phyloP scores from a whole-genome alignment of 2,888 invertebrate species.

The Meganola albula region DNA sequence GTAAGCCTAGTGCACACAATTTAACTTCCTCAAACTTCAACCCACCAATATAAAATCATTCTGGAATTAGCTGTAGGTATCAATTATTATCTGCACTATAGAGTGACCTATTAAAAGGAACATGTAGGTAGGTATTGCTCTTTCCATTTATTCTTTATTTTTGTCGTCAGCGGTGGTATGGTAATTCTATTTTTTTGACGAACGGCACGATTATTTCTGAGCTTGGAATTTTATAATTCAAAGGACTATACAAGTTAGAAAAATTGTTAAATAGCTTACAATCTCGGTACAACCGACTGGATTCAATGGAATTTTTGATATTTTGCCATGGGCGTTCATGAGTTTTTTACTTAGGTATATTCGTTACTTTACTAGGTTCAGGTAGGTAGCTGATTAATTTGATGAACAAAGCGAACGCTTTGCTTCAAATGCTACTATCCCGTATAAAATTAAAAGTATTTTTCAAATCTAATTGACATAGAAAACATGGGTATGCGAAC shows the following conservation, averaged over 20 bases:
- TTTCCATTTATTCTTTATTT: slow-evolving; percentile 62
- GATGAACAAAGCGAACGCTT: too few relatives aligned
- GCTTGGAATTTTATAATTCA: slow-evolving; percentile 69
- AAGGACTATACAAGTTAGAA: slow-evolving; percentile 60
- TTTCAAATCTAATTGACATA: too few relatives aligned
- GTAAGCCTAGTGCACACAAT: too few relatives aligned
- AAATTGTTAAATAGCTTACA: slow-evolving; percentile 63
- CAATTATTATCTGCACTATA: slow-evolving; percentile 41
- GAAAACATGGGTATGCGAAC: too few relatives aligned
- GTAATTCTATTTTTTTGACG: slow-evolving; percentile 70
- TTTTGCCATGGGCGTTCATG: too few relatives aligned
- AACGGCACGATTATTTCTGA: slow-evolving; percentile 70
- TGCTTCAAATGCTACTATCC: too few relatives aligned
- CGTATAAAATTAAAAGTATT: too few relatives aligned
- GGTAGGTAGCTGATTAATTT: too few relatives aligned
- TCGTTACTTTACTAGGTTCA: too few relatives aligned
- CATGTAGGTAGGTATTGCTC: slow-evolving; percentile 53
- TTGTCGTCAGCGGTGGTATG: slow-evolving; percentile 56
- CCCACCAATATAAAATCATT: slow-evolving; percentile 25
- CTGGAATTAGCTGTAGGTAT: slow-evolving; percentile 32
- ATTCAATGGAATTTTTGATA: too few relatives aligned
- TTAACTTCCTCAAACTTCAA: slow-evolving; percentile 25
- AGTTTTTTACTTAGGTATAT: too few relatives aligned
- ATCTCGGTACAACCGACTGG: too few relatives aligned
- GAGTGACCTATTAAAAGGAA: slow-evolving; percentile 48